Conservation (phyloP, 2,888 invertebrate species). For the Drosophila heteroneura region DNA sequence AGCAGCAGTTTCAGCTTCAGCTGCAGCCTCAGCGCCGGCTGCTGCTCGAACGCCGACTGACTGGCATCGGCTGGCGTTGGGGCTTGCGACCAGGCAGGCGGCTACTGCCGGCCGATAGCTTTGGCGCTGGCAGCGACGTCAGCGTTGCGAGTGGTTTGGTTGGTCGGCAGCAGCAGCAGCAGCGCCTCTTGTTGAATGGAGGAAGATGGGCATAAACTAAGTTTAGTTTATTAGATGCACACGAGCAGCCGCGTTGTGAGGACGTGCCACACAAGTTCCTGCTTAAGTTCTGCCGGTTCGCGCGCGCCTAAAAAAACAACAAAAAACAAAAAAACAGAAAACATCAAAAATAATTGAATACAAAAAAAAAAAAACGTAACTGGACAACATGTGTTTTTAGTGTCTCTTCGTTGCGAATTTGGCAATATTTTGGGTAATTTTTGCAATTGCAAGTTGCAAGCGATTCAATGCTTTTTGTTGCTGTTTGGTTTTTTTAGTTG, state of each 20-base stretch:
- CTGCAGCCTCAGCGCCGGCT: slow-evolving; percentile 11
- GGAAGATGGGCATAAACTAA: slow-evolving; percentile 82
- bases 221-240: slow-evolving; percentile 85
- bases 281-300: slow-evolving; percentile 18
- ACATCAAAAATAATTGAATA: background rate
- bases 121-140: slow-evolving; percentile 42
- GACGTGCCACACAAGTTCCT: slow-evolving; percentile 77
- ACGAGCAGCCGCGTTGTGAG: slow-evolving; percentile 85
- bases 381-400: slow-evolving; percentile 4
- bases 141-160: slow-evolving; percentile 63
- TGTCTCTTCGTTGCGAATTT: background rate
- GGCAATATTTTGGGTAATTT: background rate
- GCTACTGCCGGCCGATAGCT: slow-evolving; percentile 32
- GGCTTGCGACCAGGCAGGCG: slow-evolving; percentile 32
- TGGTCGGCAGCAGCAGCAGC: slow-evolving; percentile 39
- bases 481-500: slow-evolving; percentile 15
- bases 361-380: background rate
- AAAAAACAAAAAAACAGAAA: background rate
- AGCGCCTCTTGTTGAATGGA: slow-evolving; percentile 63
- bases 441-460: background rate
- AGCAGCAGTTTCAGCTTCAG: background rate
- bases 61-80: slow-evolving; percentile 20
- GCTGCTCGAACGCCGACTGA: slow-evolving; percentile 43
- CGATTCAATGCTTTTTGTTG: slow-evolving; percentile 16
- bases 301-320: slow-evolving; percentile 25